A percentile compares a stretch with the other conserved stretches of the same genome.
These are phyloP conservation scores for Bembecia ichneumoniformis DNA, from an alignment of 2,888 invertebrate genomes.

Conservation along the genomic window DNA sequence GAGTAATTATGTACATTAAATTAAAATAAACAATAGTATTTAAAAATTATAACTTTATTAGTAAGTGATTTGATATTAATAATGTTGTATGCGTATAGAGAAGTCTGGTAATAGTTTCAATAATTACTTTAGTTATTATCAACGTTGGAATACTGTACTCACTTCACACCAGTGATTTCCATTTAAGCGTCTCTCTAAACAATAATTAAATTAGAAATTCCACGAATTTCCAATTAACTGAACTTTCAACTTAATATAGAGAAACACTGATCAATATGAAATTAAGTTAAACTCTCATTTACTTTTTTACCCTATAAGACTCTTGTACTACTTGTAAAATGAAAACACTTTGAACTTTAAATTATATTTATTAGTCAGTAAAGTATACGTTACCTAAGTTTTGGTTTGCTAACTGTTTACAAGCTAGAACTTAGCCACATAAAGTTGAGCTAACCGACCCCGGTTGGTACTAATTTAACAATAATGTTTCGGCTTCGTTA, in stretches of 20 bases:
- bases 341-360: too few species aligned
- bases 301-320: too few species aligned
- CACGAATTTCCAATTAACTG: neutral
- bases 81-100: too few species aligned
- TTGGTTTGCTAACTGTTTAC: neutral
- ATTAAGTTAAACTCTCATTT: too few species aligned
- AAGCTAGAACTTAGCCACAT: neutral
- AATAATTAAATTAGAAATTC: neutral
- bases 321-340: too few species aligned
- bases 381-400: neutral
- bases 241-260: neutral
- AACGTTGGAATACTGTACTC: neutral
- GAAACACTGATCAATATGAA: too few species aligned
- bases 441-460: neutral
- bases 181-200: neutral
- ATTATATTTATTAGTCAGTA: neutral
- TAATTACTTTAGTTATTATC: too few species aligned
- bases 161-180: neutral
- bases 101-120: too few species aligned
- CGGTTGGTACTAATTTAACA: neutral
- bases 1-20: too few species aligned
- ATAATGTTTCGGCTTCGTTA: neutral
- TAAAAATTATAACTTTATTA: too few species aligned
- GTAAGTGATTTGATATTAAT: too few species aligned
- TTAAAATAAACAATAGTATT: too few species aligned